Base-by-base conservation (phyloP, 2,113 vertebrate species). In the Scopus umbretta region DNA sequence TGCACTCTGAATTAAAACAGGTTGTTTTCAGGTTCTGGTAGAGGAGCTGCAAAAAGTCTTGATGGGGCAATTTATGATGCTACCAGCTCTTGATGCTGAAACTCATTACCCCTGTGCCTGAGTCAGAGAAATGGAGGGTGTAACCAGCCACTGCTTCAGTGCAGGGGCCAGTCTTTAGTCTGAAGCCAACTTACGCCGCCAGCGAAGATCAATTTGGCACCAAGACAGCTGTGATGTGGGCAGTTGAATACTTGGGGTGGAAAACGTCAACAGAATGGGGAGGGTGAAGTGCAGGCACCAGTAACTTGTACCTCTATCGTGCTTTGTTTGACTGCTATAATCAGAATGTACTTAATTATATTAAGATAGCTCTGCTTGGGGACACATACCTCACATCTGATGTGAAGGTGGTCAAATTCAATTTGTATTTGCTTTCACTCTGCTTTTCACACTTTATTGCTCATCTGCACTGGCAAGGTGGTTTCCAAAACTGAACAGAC, bases 31-130 rank as follows among this genome's bases (percentile, higher is more conserved):
- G 42, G 34, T 36, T 56, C 43, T 76, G 72, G 9, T 47, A 52
- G 26, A 50, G 22, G 22, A 78, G 45, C 73, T 66, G 55, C 66
- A 92, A 61, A 40, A 76, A 74, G 61, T 36, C 42, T 40, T 43
- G 30, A 40, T 0, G 8, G 55, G 50, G 26, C 36, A 56, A 23
- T 61, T n/a, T 25, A 27, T 0, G 1, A 50, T 5, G 29, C 50
- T 56, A 32, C 3, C 49, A 87, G 30, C 34, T 70, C 61, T 42
- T 52, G 82, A 34, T 92, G 74, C 65, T 56, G 42, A 17, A 85
- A 62, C 45, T 10, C 53, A 10, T 34, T n/a, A 55, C 27, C 17
- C 7, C 16, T 49, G n/a, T 38, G 65, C 29, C 26, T 1, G 3
- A 26, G 42, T 15, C 27, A 22, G 61, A 52, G 45, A 42, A 70